phyloP scores from a whole-genome alignment of 2,113 vertebrate species.

The human (Homo sapiens) region GRCh38 chr7:131504501-131505000 shows the following conservation, averaged over 20 bases:
- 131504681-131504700: neutral
- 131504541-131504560: neutral
- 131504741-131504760: neutral
- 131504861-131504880: neutral
- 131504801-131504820: neutral
- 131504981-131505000: neutral
- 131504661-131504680: neutral
- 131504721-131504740: neutral
- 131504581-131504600: neutral
- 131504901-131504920: neutral
- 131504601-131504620: neutral
- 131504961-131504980: neutral
- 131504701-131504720: neutral
- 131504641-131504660: neutral
- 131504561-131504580: too few relatives aligned
- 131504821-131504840: neutral
- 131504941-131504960: neutral
- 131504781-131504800: neutral
- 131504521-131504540: slow-evolving; percentile 20
- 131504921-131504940: rapidly evolving
- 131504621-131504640: neutral
- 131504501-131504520: slow-evolving; percentile 89
- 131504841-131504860: neutral
- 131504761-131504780: neutral
- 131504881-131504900: neutral